Conservation (phyloP, 2,888 invertebrate species). For the Sabatieria punctata region DNA sequence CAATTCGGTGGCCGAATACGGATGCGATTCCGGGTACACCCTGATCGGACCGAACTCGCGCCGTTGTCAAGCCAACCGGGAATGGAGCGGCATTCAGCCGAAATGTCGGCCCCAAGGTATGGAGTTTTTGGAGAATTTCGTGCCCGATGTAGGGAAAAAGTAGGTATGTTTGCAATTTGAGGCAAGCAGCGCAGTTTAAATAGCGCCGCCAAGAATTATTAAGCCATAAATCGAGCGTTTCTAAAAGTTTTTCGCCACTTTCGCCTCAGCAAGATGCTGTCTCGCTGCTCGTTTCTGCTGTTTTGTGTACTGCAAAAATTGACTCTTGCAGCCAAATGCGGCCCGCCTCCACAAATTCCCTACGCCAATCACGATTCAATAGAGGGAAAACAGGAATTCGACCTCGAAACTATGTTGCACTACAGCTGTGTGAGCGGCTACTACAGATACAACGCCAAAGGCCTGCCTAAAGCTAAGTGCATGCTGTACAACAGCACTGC, state of each 20-base stretch:
- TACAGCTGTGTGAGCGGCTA: conserved; percentile 91
- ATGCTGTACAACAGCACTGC: conserved; percentile 61
- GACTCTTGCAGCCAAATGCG: conserved; percentile 37
- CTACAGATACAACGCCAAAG: conserved; percentile 45
- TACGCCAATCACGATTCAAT: conserved; percentile 54
- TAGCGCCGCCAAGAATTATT: too few relatives aligned
- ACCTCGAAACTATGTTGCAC: conserved; percentile 68
- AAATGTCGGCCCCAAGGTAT: conserved; percentile 25
- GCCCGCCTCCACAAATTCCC: conserved; percentile 35
- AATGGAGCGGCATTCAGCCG: conserved; percentile 36
- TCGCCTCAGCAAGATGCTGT: too few relatives aligned
- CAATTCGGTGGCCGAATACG: conserved; percentile 31
- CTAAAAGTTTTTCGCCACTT: too few relatives aligned
- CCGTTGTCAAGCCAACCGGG: conserved; percentile 37
- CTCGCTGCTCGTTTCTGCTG: too few relatives aligned
- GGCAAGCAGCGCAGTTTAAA: too few relatives aligned
- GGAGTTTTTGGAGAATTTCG: not conserved
- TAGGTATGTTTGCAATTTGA: too few relatives aligned
- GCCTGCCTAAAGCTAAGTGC: conserved; percentile 80
- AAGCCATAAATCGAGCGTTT: too few relatives aligned
- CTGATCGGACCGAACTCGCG: conserved; percentile 33
- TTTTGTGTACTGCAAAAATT: too few relatives aligned
- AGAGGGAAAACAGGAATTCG: conserved; percentile 67
- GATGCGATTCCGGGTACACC: conserved; percentile 34
- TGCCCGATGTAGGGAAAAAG: too few relatives aligned